Evolutionary conservation across 2,888 invertebrate genomes (phyloP).

Genomic region (Fragum fragum): DNA sequence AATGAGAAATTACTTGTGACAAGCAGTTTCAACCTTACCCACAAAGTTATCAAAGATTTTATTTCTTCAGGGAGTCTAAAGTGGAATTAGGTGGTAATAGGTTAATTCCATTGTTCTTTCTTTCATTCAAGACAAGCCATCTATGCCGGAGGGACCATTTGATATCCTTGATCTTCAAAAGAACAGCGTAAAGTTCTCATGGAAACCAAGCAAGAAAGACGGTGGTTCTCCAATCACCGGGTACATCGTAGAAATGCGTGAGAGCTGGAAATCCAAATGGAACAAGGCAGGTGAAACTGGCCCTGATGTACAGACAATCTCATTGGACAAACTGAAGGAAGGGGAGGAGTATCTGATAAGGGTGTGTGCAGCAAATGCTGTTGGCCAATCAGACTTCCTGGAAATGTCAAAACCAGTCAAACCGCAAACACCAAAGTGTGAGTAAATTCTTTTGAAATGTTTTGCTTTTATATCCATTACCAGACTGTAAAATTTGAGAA

Average conservation of each 20-base stretch:
- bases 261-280: constrained; percentile 86
- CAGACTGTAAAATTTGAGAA: too few relatives aligned
- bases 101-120: too few relatives aligned
- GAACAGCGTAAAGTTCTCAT: constrained; percentile 76
- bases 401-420: constrained; percentile 76
- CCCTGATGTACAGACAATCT: constrained; percentile 72
- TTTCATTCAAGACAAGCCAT: constrained; percentile 71
- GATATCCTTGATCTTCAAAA: constrained; percentile 75
- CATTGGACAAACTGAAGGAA: constrained; percentile 90
- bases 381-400: constrained; percentile 93
- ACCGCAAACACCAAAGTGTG: constrained; percentile 82
- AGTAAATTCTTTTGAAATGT: too few relatives aligned
- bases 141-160: constrained; percentile 77
- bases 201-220: constrained; percentile 88
- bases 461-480: too few relatives aligned
- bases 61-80: too few relatives aligned
- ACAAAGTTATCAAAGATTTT: too few relatives aligned
- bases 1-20: too few relatives aligned
- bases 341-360: constrained; percentile 95
- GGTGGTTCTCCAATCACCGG: constrained; percentile 93
- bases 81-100: too few relatives aligned
- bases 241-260: constrained; percentile 93
- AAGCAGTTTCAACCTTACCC: too few relatives aligned
- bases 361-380: constrained; percentile 94
- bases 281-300: constrained; percentile 88